A percentile compares a stretch with the other conserved stretches of the same genome.
Evolutionary conservation across 2,888 invertebrate species (phyloP).

Genomic region (Heliconius sara): DNA sequence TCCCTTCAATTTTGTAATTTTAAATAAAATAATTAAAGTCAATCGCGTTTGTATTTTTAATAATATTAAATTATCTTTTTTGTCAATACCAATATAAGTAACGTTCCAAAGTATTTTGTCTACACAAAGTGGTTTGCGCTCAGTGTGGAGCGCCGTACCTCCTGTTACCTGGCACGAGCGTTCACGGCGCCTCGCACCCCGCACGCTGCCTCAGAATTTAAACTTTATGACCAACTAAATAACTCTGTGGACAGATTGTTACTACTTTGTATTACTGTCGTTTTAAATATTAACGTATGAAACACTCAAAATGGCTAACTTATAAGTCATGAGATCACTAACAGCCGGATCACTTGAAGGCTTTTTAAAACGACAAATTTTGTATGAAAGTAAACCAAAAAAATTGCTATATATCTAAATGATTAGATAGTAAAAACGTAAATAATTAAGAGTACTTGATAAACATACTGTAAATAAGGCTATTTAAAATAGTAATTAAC

Average conservation of each 20-base stretch:
- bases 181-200: conserved; percentile 60
- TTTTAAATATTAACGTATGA: conserved; percentile 7
- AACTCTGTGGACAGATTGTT: conserved; percentile 51
- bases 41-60: not conserved
- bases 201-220: conserved; percentile 60
- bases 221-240: conserved; percentile 54
- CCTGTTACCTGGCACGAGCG: conserved; percentile 81
- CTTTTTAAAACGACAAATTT: conserved; percentile 1
- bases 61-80: not conserved
- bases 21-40: not conserved
- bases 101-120: conserved; percentile 27
- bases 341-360: not conserved
- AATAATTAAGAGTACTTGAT: too few relatives aligned
- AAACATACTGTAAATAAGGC: too few relatives aligned
- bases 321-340: conserved; percentile 19
- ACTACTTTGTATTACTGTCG: conserved; percentile 39
- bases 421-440: too few relatives aligned
- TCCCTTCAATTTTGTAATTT: not conserved
- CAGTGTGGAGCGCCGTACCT: conserved; percentile 74
- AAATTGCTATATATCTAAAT: too few relatives aligned
- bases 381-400: too few relatives aligned
- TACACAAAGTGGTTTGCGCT: conserved; percentile 18
- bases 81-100: not conserved
- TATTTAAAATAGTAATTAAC: too few relatives aligned
- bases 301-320: conserved; percentile 8